Conservation (phyloP, 2,888 invertebrate genomes). For the Cacoxenus indagator region DNA sequence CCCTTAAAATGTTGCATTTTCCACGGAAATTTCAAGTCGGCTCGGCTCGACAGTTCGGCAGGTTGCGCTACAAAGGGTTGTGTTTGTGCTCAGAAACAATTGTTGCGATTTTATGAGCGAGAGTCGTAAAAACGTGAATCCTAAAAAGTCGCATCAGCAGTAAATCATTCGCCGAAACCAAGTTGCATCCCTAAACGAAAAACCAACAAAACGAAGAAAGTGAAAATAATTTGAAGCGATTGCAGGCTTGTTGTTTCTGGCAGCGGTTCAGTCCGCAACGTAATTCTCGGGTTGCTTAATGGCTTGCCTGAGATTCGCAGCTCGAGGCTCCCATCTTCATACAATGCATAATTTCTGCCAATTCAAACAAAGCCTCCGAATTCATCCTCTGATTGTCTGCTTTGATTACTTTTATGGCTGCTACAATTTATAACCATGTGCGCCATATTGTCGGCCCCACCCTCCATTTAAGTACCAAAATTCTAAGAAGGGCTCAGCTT, state of each 20-base stretch:
- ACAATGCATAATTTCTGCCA: not conserved
- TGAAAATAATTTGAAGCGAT: not conserved
- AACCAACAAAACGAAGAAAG: not conserved
- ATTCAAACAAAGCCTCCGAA: not conserved
- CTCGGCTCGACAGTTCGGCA: conserved; percentile 38
- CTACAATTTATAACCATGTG: not conserved
- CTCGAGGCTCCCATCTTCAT: not conserved
- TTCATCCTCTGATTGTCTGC: not conserved
- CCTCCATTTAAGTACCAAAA: not conserved
- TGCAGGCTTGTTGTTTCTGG: not conserved
- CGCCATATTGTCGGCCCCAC: conserved; percentile 9
- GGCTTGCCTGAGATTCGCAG: not conserved
- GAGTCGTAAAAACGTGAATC: conserved; percentile 42
- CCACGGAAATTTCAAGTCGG: conserved; percentile 44
- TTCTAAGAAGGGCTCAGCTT: conserved; percentile 34
- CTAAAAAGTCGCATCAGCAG: conserved; percentile 28
- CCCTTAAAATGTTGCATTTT: conserved; percentile 39
- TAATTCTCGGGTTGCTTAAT: not conserved
- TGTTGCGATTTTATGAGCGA: conserved; percentile 54
- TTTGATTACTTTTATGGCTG: conserved; percentile 10
- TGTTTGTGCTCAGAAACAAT: conserved; percentile 41
- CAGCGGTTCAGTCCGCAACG: not conserved
- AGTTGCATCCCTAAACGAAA: not conserved
- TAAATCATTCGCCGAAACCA: conserved; percentile 38
- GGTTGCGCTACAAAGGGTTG: conserved; percentile 60